These are phyloP conservation scores for Champsocephalus esox DNA, from an alignment of 2,797 vertebrate species.

Conservation along the genomic window DNA sequence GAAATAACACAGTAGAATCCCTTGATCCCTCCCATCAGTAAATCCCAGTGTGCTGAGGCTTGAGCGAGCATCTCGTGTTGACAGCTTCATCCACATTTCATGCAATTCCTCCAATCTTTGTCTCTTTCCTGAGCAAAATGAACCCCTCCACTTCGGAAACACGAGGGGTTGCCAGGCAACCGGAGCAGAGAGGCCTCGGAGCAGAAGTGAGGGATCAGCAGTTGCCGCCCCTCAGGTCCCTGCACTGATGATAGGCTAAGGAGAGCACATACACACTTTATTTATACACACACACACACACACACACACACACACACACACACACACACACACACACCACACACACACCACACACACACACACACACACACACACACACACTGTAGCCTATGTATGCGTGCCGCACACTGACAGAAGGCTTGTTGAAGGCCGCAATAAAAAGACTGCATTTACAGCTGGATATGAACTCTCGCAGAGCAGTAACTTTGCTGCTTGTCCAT, in stretches of 20 bases:
- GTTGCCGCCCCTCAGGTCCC: conserved; percentile 67
- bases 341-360: conserved; percentile 26
- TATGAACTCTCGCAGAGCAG: neutral
- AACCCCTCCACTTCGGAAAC: conserved; percentile 56
- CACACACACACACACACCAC: conserved; percentile 36
- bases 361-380: conserved; percentile 26
- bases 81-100: conserved; percentile 73
- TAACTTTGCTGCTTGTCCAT: conserved; percentile 27
- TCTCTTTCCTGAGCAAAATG: conserved; percentile 50
- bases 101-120: conserved; percentile 42
- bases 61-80: conserved; percentile 53
- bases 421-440: conserved; percentile 39
- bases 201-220: conserved; percentile 73
- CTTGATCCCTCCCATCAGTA: conserved; percentile 25
- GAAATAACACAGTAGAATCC: conserved; percentile 29
- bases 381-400: conserved; percentile 6
- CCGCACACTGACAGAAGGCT: conserved; percentile 28
- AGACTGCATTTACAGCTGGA: conserved; percentile 24
- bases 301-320: conserved; percentile 36
- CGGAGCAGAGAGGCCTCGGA: conserved; percentile 47
- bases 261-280: conserved; percentile 36
- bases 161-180: conserved; percentile 71
- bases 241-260: conserved; percentile 68
- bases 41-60: conserved; percentile 37
- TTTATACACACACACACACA: conserved; percentile 17